These are phyloP conservation scores for Hydractinia symbiolongicarpus DNA, from an alignment of 30 jellyfish, hydroid and myxozoan genomes.

Conservation along the genomic window DNA sequence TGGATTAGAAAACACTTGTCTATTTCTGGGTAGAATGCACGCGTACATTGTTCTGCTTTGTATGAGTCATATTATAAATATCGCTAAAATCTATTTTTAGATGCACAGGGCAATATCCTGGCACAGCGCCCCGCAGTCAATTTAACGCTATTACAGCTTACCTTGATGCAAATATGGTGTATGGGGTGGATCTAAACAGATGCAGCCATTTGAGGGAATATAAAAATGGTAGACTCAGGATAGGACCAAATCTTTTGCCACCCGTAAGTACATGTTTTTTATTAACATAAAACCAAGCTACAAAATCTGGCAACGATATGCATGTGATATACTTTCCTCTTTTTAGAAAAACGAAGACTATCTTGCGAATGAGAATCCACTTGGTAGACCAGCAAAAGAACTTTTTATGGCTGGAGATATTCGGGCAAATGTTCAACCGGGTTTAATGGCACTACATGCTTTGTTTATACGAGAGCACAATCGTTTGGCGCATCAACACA, in stretches of 20 bases:
- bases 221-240: constrained; percentile 79
- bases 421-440: constrained; percentile 96
- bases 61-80: background rate
- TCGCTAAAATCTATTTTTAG: constrained; percentile 2
- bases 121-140: constrained; percentile 58
- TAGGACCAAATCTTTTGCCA: constrained; percentile 53
- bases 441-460: constrained; percentile 74
- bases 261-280: constrained; percentile 59
- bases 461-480: constrained; percentile 82
- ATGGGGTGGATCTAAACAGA: constrained; percentile 51
- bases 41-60: background rate
- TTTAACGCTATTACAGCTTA: constrained; percentile 65
- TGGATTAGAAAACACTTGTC: too few relatives aligned
- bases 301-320: background rate
- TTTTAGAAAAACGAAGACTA: constrained; percentile 58
- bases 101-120: constrained; percentile 87
- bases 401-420: constrained; percentile 88
- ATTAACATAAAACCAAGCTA: background rate
- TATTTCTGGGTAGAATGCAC: too few relatives aligned
- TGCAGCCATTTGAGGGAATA: constrained; percentile 46
- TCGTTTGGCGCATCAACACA: constrained; percentile 72
- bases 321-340: background rate
- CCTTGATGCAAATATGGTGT: constrained; percentile 72
- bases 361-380: constrained; percentile 67
- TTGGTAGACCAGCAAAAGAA: constrained; percentile 60